Evolutionary conservation across 2,888 invertebrate genomes (phyloP).

Genomic region (Macrophya alboannulata): DNA sequence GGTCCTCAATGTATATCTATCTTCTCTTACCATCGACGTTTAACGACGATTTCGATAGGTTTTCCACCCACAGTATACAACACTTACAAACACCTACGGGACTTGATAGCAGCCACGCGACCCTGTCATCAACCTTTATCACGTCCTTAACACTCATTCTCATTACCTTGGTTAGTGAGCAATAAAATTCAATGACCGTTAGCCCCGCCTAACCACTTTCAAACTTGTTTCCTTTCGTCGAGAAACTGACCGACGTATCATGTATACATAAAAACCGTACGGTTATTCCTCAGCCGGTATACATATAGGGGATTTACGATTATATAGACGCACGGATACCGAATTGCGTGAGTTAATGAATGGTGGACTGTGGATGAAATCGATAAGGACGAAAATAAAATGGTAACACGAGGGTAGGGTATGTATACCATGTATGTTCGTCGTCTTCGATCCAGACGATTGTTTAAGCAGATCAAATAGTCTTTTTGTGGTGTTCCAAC

Average conservation of each 20-base stretch:
- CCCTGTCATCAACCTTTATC: conserved; percentile 52
- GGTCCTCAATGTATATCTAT: conserved; percentile 6
- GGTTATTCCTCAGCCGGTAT: neutral
- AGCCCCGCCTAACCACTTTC: conserved; percentile 19
- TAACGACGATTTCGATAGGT: conserved; percentile 28
- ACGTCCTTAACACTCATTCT: conserved; percentile 50
- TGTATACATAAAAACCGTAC: neutral
- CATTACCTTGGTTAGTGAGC: conserved; percentile 51
- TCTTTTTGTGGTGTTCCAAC: conserved; percentile 18
- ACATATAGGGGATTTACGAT: neutral
- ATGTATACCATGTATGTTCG: neutral
- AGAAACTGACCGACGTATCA: neutral
- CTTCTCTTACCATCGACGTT: conserved; percentile 24
- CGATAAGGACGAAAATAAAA: conserved; percentile 5
- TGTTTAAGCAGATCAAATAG: conserved; percentile 42
- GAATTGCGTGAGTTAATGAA: neutral
- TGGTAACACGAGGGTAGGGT: neutral
- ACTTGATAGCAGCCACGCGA: conserved; percentile 51
- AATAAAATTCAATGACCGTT: conserved; percentile 47
- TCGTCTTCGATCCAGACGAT: conserved; percentile 18
- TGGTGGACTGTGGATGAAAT: neutral
- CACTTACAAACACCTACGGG: conserved; percentile 31
- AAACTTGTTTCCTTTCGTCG: conserved; percentile 22
- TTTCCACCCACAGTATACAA: conserved; percentile 15
- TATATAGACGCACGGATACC: neutral